Evolutionary conservation across 2,797 vertebrate species (phyloP).

Genomic region (Melanotaenia pygmaea): DNA sequence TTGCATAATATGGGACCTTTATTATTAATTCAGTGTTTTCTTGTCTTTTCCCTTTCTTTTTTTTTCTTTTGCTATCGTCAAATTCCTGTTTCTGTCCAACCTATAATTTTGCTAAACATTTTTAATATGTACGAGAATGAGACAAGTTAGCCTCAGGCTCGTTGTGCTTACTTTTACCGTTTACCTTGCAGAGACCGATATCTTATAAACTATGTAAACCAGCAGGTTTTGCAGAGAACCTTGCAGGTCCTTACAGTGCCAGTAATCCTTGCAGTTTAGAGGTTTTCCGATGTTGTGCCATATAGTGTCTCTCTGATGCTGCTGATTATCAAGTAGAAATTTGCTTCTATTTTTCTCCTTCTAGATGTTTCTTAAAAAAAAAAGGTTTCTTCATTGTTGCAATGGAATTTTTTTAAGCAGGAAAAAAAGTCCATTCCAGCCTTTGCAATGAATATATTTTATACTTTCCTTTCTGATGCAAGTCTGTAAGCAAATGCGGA

Average conservation of each 20-base stretch:
- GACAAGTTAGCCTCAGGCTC: slow-evolving; percentile 33
- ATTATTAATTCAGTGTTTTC: not conserved
- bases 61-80: not conserved
- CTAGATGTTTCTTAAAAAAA: not conserved
- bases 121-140: slow-evolving; percentile 34
- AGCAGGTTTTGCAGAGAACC: slow-evolving; percentile 53
- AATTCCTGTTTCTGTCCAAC: not conserved
- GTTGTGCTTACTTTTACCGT: slow-evolving; percentile 57
- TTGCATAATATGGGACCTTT: too few species aligned
- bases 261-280: slow-evolving; percentile 71
- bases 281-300: slow-evolving; percentile 32
- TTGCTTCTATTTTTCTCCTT: not conserved
- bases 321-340: not conserved
- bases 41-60: not conserved
- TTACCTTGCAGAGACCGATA: slow-evolving; percentile 49
- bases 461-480: too few species aligned
- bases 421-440: too few species aligned
- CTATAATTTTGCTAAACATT: slow-evolving; percentile 12
- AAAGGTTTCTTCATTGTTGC: not conserved
- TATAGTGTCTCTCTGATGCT: slow-evolving; percentile 26
- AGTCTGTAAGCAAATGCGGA: too few species aligned
- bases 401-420: not conserved
- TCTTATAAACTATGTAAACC: slow-evolving; percentile 61
- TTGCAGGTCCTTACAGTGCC: slow-evolving; percentile 55
- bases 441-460: too few species aligned